A percentile compares a stretch with the other conserved stretches of the same genome.
These are phyloP conservation scores for Coleophora deauratella DNA, from an alignment of 2,888 invertebrate genomes.

Conservation along the genomic window DNA sequence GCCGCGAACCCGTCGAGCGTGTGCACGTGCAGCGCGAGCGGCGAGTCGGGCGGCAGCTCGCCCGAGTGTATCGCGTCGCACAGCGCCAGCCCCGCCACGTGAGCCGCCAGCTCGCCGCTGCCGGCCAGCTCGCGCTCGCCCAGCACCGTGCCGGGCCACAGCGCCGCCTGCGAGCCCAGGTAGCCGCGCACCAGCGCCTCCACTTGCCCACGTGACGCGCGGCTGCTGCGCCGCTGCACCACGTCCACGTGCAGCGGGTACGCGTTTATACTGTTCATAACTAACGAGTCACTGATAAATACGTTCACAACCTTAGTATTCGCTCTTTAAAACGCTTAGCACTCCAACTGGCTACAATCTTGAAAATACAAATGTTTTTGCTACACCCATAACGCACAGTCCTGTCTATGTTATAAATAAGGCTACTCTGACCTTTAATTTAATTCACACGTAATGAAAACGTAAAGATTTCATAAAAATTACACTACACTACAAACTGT, in stretches of 20 bases:
- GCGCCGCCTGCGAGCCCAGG: not conserved
- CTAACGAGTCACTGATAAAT: not conserved
- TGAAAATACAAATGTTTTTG: not conserved
- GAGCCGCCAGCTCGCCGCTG: conserved; percentile 27
- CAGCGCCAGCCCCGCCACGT: conserved; percentile 45
- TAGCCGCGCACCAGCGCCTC: not conserved
- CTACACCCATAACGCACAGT: no score
- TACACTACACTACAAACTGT: no score
- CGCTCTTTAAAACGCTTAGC: not conserved
- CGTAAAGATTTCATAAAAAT: no score
- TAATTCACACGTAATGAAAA: no score
- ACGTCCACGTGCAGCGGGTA: conserved; percentile 1
- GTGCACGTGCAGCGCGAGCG: conserved; percentile 44
- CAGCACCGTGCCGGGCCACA: not conserved
- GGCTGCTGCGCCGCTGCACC: not conserved
- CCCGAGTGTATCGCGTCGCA: conserved; percentile 48
- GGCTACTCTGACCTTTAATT: no score
- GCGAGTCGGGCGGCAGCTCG: conserved; percentile 32
- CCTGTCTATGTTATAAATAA: no score
- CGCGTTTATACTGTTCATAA: not conserved
- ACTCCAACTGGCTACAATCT: not conserved
- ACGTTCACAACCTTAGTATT: not conserved
- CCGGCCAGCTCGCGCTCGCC: not conserved
- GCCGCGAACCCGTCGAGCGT: conserved; percentile 43
- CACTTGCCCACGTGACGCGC: not conserved